Percentiles rank a stretch among this genome's conserved stretches.
Conservation (phyloP, 2,888 invertebrate genomes). For the Ectobius pallidus region DNA sequence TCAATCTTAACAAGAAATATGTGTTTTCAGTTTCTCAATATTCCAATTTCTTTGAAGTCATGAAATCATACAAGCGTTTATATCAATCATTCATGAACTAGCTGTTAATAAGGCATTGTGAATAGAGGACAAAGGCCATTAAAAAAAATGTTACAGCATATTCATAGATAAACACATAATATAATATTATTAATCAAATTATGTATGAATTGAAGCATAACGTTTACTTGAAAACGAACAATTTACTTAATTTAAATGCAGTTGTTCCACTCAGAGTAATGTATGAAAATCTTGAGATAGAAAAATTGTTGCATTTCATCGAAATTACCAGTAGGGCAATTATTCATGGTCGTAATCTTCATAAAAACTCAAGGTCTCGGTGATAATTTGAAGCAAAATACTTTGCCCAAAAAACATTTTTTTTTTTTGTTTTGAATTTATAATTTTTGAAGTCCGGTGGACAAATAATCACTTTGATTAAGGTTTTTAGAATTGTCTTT, state of each 20-base stretch:
- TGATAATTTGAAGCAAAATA: conserved; percentile 21
- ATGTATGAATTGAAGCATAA: conserved; percentile 24
- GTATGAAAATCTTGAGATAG: conserved; percentile 32
- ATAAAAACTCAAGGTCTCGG: conserved; percentile 18
- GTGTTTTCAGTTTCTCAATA: neutral
- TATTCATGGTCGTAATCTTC: conserved; percentile 2
- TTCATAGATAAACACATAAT: conserved; percentile 25
- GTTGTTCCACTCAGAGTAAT: conserved; percentile 30
- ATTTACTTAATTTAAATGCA: conserved; percentile 25
- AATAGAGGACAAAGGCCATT: conserved; percentile 4
- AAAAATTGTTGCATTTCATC: conserved; percentile 31
- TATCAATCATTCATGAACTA: conserved; percentile 11
- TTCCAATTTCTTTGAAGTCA: neutral
- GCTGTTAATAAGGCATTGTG: neutral
- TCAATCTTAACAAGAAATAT: neutral
- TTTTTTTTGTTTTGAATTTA: too few relatives aligned
- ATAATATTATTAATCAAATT: conserved; percentile 19
- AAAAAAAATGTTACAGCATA: conserved; percentile 17
- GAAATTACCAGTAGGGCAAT: conserved; percentile 7
- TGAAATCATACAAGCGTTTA: neutral
- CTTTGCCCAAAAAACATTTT: conserved; percentile 4
- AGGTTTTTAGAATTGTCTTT: conserved; percentile 24
- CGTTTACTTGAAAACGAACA: conserved; percentile 19
- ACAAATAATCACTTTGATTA: conserved; percentile 12
- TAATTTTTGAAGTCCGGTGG: conserved; percentile 23